These are phyloP conservation scores for Chironomus tentans DNA, from an alignment of 2,888 invertebrate species.

Conservation along the genomic window DNA sequence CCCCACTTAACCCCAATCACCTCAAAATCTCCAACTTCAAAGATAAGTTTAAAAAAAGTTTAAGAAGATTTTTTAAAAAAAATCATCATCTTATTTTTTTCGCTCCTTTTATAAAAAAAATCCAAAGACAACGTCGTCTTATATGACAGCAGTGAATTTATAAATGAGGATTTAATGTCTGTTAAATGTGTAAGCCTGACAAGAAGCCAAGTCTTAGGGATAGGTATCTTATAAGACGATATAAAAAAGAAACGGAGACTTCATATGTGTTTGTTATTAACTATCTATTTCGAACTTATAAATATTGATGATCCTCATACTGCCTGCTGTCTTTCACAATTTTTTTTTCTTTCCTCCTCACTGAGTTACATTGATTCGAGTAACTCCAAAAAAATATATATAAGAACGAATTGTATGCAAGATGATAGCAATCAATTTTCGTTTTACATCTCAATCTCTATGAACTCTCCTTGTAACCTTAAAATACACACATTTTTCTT, in stretches of 20 bases:
- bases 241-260: too few relatives aligned
- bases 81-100: not conserved
- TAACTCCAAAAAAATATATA: not conserved
- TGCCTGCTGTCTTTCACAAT: constrained; percentile 14
- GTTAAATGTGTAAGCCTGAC: not conserved
- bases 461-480: not conserved
- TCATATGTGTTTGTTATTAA: not conserved
- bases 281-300: constrained; percentile 1
- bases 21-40: not conserved
- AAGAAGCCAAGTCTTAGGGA: not conserved
- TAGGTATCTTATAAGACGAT: too few relatives aligned
- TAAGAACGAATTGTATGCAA: constrained; percentile 15
- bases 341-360: not conserved
- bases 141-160: not conserved
- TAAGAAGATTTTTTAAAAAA: constrained; percentile 7
- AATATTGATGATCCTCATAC: constrained; percentile 19
- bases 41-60: not conserved
- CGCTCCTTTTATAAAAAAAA: not conserved
- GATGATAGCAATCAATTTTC: constrained; percentile 45
- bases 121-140: not conserved
- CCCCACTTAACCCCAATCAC: too few relatives aligned
- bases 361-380: not conserved
- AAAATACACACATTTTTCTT: not conserved
- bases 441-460: constrained; percentile 43
- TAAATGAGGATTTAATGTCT: constrained; percentile 12